Evolutionary conservation across 2,888 invertebrate genomes (phyloP).

Genomic region (Pediacus dermestoides): DNA sequence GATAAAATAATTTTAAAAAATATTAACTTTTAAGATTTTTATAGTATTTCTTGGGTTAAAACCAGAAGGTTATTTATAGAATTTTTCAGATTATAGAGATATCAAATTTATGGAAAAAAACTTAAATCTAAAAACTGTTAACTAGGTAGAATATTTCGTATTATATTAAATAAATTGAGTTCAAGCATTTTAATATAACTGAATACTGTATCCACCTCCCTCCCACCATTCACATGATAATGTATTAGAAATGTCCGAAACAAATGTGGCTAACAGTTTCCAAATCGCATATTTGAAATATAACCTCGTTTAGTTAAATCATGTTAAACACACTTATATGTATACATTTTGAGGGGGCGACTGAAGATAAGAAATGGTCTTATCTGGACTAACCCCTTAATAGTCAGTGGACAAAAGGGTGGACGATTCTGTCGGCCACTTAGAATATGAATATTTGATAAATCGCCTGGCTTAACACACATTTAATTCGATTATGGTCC

Average conservation of each 20-base stretch:
- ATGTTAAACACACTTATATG: conserved; percentile 36
- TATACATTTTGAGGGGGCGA: conserved; percentile 21
- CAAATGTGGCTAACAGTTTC: conserved; percentile 30
- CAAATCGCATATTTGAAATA: conserved; percentile 36
- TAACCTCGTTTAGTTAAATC: conserved; percentile 36
- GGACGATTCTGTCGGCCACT: conserved; percentile 36
- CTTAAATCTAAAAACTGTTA: no score
- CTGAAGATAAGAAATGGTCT: conserved; percentile 34
- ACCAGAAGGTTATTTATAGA: no score
- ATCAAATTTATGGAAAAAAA: no score
- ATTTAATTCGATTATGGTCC: conserved; percentile 39
- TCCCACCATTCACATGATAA: no score
- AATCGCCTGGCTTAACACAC: conserved; percentile 36
- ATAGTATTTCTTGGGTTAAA: no score
- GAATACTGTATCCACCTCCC: no score
- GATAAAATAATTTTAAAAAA: no score
- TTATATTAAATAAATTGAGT: no score
- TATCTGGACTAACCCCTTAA: conserved; percentile 29
- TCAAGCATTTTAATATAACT: no score
- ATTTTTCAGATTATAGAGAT: no score
- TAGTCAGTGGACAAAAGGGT: conserved; percentile 28
- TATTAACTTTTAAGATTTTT: no score
- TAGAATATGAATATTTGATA: conserved; percentile 45
- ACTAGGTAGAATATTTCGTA: no score
- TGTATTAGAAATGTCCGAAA: conserved; percentile 22